Percentiles rank a stretch among this genome's conserved stretches.
These are phyloP conservation scores for Penaeus indicus DNA, from an alignment of 1,140 invertebrate genomes.

Conservation along the genomic window DNA sequence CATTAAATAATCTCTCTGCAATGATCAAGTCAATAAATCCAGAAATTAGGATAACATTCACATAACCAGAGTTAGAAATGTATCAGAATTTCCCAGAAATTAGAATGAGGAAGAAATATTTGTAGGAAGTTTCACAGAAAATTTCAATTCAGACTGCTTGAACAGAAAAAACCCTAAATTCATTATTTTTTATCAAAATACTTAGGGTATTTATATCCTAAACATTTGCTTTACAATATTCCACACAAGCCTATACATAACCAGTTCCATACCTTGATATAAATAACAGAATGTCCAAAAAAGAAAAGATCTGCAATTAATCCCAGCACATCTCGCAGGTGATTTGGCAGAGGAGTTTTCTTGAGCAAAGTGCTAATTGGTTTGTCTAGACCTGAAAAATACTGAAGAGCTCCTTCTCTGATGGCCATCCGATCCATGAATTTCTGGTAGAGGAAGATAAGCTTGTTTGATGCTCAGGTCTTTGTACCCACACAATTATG, in stretches of 20 bases:
- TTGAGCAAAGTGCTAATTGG: constrained; percentile 48
- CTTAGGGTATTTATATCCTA: too few species aligned
- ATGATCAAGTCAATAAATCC: too few species aligned
- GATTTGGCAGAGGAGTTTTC: constrained; percentile 53
- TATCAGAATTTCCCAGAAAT: background rate
- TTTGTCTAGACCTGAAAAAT: constrained; percentile 56
- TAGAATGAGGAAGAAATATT: background rate
- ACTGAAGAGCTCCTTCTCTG: constrained; percentile 34
- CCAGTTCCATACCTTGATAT: constrained; percentile 52
- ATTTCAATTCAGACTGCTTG: too few species aligned
- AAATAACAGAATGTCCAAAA: constrained; percentile 46
- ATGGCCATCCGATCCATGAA: constrained; percentile 24
- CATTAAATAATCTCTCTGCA: too few species aligned
- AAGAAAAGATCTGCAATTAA: constrained; percentile 52
- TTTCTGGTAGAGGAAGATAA: constrained; percentile 12
- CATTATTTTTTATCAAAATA: too few species aligned
- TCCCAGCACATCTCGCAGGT: constrained; percentile 37
- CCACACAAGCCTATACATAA: too few species aligned
- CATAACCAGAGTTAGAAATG: background rate
- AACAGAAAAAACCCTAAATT: too few species aligned
- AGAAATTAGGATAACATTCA: background rate
- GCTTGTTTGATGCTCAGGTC: too few species aligned
- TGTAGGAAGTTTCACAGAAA: too few species aligned
- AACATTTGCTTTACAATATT: background rate
- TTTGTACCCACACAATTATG: too few species aligned